Conservation (phyloP, 1,140 invertebrate genomes). For the Mamestra configurata region DNA sequence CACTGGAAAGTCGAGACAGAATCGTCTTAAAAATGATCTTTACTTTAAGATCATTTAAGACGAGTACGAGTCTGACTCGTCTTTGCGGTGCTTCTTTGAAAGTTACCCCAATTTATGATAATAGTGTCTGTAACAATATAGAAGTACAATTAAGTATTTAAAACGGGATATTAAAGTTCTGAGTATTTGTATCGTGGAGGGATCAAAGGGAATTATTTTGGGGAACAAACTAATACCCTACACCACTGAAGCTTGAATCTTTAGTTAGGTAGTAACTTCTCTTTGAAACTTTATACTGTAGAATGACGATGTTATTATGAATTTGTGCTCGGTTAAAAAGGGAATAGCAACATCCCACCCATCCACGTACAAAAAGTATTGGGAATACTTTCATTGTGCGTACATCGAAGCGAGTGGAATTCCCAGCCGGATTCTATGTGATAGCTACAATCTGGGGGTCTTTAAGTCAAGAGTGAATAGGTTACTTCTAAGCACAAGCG, state of each 20-base stretch:
- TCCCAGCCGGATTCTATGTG: no score
- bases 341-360: no score
- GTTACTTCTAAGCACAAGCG: no score
- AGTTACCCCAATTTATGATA: conserved; percentile 27
- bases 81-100: not conserved
- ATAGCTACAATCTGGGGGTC: no score
- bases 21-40: not conserved
- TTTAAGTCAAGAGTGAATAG: no score
- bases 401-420: no score
- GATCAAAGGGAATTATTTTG: conserved; percentile 17
- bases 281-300: not conserved
- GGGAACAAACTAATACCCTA: not conserved
- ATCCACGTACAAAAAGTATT: no score
- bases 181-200: conserved; percentile 4
- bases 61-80: no score
- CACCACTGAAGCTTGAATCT: not conserved
- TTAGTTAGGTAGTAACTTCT: not conserved
- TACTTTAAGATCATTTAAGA: no score
- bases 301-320: no score
- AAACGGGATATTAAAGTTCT: conserved; percentile 26
- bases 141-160: conserved; percentile 41
- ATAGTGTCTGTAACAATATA: conserved; percentile 32
- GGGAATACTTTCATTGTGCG: no score
- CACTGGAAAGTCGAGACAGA: not conserved
- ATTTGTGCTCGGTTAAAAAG: no score